These are phyloP conservation scores for Oryzias melastigma DNA, from an alignment of 2,113 vertebrate species.

Conservation along the genomic window DNA sequence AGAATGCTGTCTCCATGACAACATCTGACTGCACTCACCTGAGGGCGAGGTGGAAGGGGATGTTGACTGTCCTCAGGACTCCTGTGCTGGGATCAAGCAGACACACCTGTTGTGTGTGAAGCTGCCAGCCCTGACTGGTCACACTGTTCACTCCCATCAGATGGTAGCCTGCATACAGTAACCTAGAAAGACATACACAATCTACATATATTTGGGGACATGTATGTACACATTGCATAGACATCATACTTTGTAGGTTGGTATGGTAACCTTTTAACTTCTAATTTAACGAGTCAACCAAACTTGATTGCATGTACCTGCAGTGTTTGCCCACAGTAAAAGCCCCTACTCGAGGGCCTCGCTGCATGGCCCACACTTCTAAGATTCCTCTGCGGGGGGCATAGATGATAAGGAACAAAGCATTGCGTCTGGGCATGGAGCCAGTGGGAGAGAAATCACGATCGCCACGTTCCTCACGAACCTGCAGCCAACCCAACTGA, in stretches of 20 bases:
- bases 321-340: slow-evolving; percentile 97
- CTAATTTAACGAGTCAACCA: not conserved
- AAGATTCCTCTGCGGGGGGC: slow-evolving; percentile 92
- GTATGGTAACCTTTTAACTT: too few relatives aligned
- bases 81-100: slow-evolving; percentile 89
- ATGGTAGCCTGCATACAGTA: slow-evolving; percentile 94
- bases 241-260: too few relatives aligned
- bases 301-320: slow-evolving; percentile 71
- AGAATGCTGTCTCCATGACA: not conserved
- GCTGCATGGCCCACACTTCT: slow-evolving; percentile 96
- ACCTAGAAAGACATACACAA: slow-evolving; percentile 64
- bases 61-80: slow-evolving; percentile 84
- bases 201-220: not conserved
- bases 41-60: slow-evolving; percentile 95
- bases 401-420: slow-evolving; percentile 95
- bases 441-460: slow-evolving; percentile 82
- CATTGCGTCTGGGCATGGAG: slow-evolving; percentile 80
- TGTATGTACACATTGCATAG: too few relatives aligned
- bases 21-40: slow-evolving; percentile 77
- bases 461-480: slow-evolving; percentile 87
- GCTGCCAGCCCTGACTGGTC: slow-evolving; percentile 95
- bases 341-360: slow-evolving; percentile 92
- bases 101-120: slow-evolving; percentile 95
- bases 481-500: slow-evolving; percentile 93
- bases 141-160: slow-evolving; percentile 99